Conservation (phyloP, 2,888 invertebrate genomes). For the Phorcus lineatus region DNA sequence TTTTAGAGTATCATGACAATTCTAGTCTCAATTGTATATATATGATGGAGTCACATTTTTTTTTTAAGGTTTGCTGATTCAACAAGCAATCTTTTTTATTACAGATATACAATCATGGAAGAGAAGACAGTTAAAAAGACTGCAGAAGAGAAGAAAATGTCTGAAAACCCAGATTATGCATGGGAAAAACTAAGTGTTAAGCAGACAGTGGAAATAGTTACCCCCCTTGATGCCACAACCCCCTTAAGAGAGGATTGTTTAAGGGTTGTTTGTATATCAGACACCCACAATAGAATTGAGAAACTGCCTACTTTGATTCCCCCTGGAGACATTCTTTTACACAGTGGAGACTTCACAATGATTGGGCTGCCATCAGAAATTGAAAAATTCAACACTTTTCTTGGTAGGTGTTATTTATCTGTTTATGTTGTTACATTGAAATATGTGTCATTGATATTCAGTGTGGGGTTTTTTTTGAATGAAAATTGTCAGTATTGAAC, state of each 20-base stretch:
- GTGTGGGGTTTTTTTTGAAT: no score
- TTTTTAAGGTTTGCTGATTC: no score
- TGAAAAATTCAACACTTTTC: slow-evolving; percentile 85
- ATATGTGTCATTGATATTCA: no score
- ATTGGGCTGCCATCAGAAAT: slow-evolving; percentile 86
- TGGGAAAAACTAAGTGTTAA: slow-evolving; percentile 47
- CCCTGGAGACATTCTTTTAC: slow-evolving; percentile 87
- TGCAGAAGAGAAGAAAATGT: neutral
- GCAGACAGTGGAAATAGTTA: slow-evolving; percentile 48
- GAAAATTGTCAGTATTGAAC: no score
- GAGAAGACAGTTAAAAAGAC: no score
- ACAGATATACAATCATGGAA: no score
- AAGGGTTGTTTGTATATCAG: slow-evolving; percentile 89
- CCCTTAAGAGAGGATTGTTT: slow-evolving; percentile 72
- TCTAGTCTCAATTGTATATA: no score
- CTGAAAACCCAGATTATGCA: slow-evolving; percentile 41
- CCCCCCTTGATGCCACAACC: slow-evolving; percentile 48
- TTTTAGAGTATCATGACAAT: no score
- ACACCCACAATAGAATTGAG: slow-evolving; percentile 86
- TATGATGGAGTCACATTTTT: no score
- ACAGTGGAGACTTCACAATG: slow-evolving; percentile 90
- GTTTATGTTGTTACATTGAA: neutral
- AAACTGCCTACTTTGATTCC: slow-evolving; percentile 81
- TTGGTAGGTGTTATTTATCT: slow-evolving; percentile 77
- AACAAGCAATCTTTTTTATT: no score